Evolutionary conservation across 2,888 invertebrate genomes (phyloP).

Genomic region (Cryptosula pallasiana): DNA sequence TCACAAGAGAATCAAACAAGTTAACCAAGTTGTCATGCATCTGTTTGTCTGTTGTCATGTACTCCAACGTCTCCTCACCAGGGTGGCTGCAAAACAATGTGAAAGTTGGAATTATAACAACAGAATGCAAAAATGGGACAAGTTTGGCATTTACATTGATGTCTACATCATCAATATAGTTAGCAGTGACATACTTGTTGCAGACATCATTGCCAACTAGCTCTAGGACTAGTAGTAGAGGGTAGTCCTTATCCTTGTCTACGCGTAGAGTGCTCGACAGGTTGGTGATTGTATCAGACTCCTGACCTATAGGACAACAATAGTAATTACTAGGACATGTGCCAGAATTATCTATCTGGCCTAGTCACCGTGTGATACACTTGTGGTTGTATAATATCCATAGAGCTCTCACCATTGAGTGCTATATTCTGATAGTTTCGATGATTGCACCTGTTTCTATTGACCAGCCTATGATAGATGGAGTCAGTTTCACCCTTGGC

Average conservation of each 20-base stretch:
- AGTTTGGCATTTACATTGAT: no score
- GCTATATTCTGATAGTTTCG: slow-evolving; percentile 58
- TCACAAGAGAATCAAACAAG: slow-evolving; percentile 43
- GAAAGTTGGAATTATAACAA: not conserved
- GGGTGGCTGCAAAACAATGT: slow-evolving; percentile 43
- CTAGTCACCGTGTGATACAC: no score
- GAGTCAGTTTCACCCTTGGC: slow-evolving; percentile 46
- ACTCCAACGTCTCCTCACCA: slow-evolving; percentile 46
- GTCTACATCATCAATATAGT: not conserved
- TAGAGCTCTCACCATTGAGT: slow-evolving; percentile 53
- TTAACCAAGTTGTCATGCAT: slow-evolving; percentile 41
- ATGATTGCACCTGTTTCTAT: slow-evolving; percentile 56
- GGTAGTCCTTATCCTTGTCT: slow-evolving; percentile 47
- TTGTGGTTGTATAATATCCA: no score
- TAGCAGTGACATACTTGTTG: slow-evolving; percentile 55
- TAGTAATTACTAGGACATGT: no score
- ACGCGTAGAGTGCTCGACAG: not conserved
- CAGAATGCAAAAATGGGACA: no score
- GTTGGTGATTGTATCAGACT: not conserved
- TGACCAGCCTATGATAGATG: slow-evolving; percentile 47
- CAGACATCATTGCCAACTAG: slow-evolving; percentile 59
- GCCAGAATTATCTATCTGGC: no score
- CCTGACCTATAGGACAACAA: not conserved
- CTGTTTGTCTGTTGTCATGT: slow-evolving; percentile 54
- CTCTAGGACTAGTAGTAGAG: slow-evolving; percentile 53